phyloP scores from a whole-genome alignment of 2,113 vertebrate species.

The Cryptomyrus ogoouensis region DNA sequence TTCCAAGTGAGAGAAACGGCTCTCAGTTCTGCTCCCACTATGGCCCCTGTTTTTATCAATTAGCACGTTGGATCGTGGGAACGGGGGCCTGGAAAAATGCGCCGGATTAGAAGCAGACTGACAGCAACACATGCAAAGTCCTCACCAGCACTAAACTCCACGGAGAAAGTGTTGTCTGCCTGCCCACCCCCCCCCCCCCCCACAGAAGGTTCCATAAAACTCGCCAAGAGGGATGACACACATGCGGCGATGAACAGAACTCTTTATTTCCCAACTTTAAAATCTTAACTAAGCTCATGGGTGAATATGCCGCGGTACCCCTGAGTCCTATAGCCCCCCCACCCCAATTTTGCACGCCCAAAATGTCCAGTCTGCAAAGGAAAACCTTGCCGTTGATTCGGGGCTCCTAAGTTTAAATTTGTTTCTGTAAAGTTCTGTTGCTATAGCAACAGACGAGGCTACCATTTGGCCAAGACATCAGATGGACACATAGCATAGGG shows the following conservation, averaged over 20 bases:
- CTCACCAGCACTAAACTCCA: slow-evolving; percentile 26
- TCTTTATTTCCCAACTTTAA: neutral
- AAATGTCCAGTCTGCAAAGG: too few relatives aligned
- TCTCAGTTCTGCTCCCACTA: slow-evolving; percentile 50
- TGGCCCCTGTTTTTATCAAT: slow-evolving; percentile 66
- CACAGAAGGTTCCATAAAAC: slow-evolving; percentile 11
- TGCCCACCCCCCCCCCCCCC: neutral
- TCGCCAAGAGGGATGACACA: neutral
- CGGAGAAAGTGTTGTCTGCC: neutral
- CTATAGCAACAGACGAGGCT: neutral
- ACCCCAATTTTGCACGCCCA: neutral
- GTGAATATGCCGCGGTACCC: neutral
- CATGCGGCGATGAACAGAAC: neutral
- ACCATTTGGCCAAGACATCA: neutral
- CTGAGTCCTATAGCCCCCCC: neutral
- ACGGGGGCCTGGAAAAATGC: slow-evolving; percentile 56
- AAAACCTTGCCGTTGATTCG: neutral
- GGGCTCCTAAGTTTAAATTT: neutral
- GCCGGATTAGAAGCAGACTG: slow-evolving; percentile 62
- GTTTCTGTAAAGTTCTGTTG: neutral
- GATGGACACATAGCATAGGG: neutral
- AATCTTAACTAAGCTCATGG: neutral
- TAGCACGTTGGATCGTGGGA: slow-evolving; percentile 67
- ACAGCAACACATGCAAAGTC: slow-evolving; percentile 59
- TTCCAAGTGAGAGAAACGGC: slow-evolving; percentile 49